Evolutionary conservation across 2,113 vertebrate genomes (phyloP).

Genomic region (Oreochromis spilurus): DNA sequence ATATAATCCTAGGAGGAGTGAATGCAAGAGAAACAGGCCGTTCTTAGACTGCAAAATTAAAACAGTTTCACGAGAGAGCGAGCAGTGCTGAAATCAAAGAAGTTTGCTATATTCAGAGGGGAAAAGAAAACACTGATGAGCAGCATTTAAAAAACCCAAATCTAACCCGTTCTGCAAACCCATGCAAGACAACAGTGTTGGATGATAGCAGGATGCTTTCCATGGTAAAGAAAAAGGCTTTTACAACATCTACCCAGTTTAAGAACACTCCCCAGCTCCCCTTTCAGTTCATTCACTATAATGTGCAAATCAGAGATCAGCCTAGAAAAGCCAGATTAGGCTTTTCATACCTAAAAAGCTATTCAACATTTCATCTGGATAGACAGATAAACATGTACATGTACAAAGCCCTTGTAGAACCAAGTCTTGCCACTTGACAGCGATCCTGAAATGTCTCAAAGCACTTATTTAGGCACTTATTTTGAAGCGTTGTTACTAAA

Average conservation of each 20-base stretch:
- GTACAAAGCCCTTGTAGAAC: not conserved
- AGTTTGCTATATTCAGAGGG: not conserved
- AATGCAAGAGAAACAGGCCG: not conserved
- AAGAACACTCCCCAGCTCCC: not conserved
- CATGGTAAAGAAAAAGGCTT: not conserved
- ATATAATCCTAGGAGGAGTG: not conserved
- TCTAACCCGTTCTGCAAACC: not conserved
- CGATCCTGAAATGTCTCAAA: not conserved
- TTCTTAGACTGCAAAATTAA: not conserved
- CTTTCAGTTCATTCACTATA: not conserved
- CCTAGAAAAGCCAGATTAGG: not conserved
- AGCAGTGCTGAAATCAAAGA: not conserved
- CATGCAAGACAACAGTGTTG: not conserved
- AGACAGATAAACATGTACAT: not conserved
- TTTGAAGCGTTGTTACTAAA: accelerated
- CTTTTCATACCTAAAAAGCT: not conserved
- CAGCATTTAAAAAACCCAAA: not conserved
- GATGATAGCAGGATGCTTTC: not conserved
- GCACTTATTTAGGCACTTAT: not conserved
- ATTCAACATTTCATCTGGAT: not conserved
- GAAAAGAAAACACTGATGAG: not conserved
- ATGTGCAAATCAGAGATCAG: not conserved
- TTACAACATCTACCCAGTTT: not conserved
- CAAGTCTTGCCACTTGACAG: not conserved
- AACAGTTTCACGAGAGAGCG: not conserved